Percentiles rank a stretch among this genome's conserved stretches.
Conservation (phyloP, 2,797 vertebrate species). For the Macropodus opercularis region DNA sequence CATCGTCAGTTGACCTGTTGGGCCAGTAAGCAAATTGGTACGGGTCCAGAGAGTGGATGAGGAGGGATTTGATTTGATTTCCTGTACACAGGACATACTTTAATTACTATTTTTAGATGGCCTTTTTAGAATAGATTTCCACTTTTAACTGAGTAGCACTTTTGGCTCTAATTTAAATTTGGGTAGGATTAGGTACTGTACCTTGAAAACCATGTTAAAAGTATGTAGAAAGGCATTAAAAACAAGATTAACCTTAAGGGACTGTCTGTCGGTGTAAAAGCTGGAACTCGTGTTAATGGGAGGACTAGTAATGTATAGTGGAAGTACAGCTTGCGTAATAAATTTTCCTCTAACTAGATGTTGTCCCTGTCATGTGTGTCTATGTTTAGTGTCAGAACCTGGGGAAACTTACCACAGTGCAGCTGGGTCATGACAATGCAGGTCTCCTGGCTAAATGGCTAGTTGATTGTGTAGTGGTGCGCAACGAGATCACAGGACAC, state of each 20-base stretch:
- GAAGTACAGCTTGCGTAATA: background rate
- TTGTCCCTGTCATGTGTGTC: background rate
- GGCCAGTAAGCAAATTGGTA: too few relatives aligned
- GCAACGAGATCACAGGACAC: slow-evolving; percentile 95
- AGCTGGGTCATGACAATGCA: slow-evolving; percentile 95
- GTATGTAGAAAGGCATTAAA: too few relatives aligned
- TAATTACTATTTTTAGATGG: background rate
- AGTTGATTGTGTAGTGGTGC: slow-evolving; percentile 95
- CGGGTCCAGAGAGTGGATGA: too few relatives aligned
- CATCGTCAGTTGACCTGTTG: too few relatives aligned
- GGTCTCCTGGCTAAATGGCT: slow-evolving; percentile 95
- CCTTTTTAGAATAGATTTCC: background rate
- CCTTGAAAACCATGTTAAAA: background rate
- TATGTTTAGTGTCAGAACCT: slow-evolving; percentile 91
- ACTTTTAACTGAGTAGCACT: background rate
- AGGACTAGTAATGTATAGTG: background rate
- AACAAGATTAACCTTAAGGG: too few relatives aligned
- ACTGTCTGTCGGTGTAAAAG: too few relatives aligned
- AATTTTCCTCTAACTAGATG: background rate
- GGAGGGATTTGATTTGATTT: too few relatives aligned
- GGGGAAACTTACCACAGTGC: slow-evolving; percentile 92
- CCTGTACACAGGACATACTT: background rate
- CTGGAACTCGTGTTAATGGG: too few relatives aligned
- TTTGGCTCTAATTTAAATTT: background rate
- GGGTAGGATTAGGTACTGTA: too few relatives aligned